These are phyloP conservation scores for Cuniculus paca DNA, from an alignment of 2,797 vertebrate species.

Conservation along the genomic window DNA sequence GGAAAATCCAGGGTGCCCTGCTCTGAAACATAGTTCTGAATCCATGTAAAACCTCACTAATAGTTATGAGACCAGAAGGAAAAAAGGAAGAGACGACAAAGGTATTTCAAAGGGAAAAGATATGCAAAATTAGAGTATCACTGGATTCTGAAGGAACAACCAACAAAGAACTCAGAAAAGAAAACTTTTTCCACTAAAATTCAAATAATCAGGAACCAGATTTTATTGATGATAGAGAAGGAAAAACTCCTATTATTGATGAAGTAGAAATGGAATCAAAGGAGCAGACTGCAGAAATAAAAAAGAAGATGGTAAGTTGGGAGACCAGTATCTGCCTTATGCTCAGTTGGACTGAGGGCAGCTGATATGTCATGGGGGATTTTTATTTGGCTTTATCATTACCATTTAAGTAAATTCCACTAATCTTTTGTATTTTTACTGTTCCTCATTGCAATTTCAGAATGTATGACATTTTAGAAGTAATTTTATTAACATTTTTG, in stretches of 20 bases:
- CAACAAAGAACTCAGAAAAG: constrained; percentile 91
- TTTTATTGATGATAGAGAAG: constrained; percentile 99
- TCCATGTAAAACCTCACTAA: constrained; percentile 96
- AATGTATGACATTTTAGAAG: constrained; percentile 66
- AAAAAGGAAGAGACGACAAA: constrained; percentile 96
- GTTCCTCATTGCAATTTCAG: constrained; percentile 58
- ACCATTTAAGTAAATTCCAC: constrained; percentile 59
- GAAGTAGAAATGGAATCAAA: constrained; percentile 99
- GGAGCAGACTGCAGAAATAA: constrained; percentile 99
- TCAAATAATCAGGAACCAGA: constrained; percentile 99
- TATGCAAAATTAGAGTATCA: constrained; percentile 97
- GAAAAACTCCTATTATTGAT: constrained; percentile 99
- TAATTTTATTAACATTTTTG: constrained; percentile 63
- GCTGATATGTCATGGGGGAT: constrained; percentile 70
- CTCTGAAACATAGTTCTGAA: constrained; percentile 96
- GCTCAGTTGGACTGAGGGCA: constrained; percentile 76
- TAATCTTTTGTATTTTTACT: constrained; percentile 64
- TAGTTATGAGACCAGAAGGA: constrained; percentile 93
- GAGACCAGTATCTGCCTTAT: constrained; percentile 86
- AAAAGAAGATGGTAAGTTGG: constrained; percentile 99
- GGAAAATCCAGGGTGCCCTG: constrained; percentile 97
- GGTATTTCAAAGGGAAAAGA: constrained; percentile 93
- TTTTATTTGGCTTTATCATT: constrained; percentile 79
- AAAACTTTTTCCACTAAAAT: constrained; percentile 96
- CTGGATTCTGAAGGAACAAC: constrained; percentile 94